Evolutionary conservation across 2,797 vertebrate genomes (phyloP), one percentile per base, ranked within the genome.

Genomic region (Mus spretus): DNA sequence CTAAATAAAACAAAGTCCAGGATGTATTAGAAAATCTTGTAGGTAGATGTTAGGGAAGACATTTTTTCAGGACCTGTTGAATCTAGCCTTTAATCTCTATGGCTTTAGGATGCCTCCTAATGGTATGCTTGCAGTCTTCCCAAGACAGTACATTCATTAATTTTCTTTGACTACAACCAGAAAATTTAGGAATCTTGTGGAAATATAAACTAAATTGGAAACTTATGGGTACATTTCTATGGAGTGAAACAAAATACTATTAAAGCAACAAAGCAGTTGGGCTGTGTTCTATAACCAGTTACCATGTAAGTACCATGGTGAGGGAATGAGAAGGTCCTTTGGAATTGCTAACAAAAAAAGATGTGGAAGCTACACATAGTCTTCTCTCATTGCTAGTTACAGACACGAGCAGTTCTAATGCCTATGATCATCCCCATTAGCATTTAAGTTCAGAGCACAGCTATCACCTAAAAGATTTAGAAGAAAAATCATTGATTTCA

Each of bases 401-500:
- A 85, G 40, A 59, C n/a, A 31, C 14, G 78, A 94, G 12, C 37
- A 72, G 6, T 40, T 72, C 92, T 70, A 87, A 12, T 28, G n/a
- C n/a, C 40, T 47, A 6, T 61, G 6, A 50, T 63, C 74, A 70
- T 70, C 5, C 79, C 79, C 72, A 31, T 12, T n/a, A 90, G 74
- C 22, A 82, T 92, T 79, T 86, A 77, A 40, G 34, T 91, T 93
- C 47, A 17, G 3, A 0, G 85, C 77, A 61, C 72, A 93, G 31
- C 82, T 47, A 70, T 17, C 24, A 37, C 90, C 55, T 44, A 57
- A 2, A 55, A 50, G 44, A 91, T 67, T 90, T 89, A 94, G 93
- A 74, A 95, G 74, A 47, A 89, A 94, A 92, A 88, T 65, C 89
- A 96, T 70, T 95, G 74, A 95, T 93, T 90, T 93, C 37, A 79